Evolutionary conservation across 2,888 invertebrate genomes (phyloP), one percentile per base, ranked within the genome.

Genomic region (Pherbina coryleti): DNA sequence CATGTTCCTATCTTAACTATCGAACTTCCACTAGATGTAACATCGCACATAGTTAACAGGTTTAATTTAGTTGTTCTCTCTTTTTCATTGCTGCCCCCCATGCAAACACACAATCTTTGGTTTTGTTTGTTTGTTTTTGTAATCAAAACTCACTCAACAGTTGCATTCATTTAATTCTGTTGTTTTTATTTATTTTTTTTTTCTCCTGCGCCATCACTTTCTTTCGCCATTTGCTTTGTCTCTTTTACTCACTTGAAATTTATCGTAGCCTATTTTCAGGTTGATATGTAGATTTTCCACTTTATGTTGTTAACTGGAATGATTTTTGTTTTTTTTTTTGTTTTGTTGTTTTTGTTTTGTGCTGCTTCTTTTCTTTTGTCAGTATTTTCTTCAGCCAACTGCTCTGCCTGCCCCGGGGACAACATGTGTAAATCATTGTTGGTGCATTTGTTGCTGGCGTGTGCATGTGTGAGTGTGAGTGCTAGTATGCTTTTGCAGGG

Each of bases 301-400:
- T 76, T 78, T 67, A 62, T 69, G 31, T 49, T 70, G 55, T 75
- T 78, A 78, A 78, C 76, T 75, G 44, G 14, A 44, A 44, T 44
- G 11, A 44, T 44, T 11, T 11, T 44, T 77, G 74, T 9, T 31
- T 55, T 22, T 9, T 79, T 73, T 28, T 4, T 51, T 44, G 69
- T 69, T 67, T 78, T 79, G 75, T 76, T 76, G 69, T 79, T 69
- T 55, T 69, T 34, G 66, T 71, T 71, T 77, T 51, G 62, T 75
- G 75, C 69, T 69, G 37, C 49, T 75, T 55, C 60, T 72, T 66
- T 25, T 28, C 64, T 9, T 14, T 51, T 75, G 31, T 67, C 55
- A 37, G 49, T 77, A 71, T 71, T 75, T n/a, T 70, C 34, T 53
- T 28, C 25, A n/a, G 57, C 7, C 19, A 28, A 55, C 28, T 62